These are phyloP conservation scores for Melanotaenia parkinsoni DNA, from an alignment of 2,797 vertebrate species.

Conservation along the genomic window DNA sequence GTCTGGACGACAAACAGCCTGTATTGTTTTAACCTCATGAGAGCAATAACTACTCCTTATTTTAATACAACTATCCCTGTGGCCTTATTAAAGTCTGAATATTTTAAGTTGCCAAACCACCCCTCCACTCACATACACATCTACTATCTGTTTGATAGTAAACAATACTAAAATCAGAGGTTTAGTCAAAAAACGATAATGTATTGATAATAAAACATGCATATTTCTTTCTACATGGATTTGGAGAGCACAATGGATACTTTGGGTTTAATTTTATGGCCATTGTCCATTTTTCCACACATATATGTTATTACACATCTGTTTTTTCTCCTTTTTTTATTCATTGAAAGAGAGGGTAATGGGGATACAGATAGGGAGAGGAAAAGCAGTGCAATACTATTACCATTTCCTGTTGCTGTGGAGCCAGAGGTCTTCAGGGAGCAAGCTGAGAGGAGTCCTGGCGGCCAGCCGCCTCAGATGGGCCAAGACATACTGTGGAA, in stretches of 20 bases:
- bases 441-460: slow-evolving; percentile 86
- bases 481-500: slow-evolving; percentile 86
- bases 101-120: not conserved
- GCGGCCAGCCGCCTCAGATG: slow-evolving; percentile 72
- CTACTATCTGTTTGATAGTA: not conserved
- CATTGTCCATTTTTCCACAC: slow-evolving; percentile 63
- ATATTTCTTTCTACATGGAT: slow-evolving; percentile 16
- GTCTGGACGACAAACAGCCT: not conserved
- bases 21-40: not conserved
- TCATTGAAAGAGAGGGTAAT: slow-evolving; percentile 63
- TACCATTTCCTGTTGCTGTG: slow-evolving; percentile 90
- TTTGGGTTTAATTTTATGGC: slow-evolving; percentile 53
- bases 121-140: not conserved
- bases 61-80: not conserved
- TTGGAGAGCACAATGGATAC: slow-evolving; percentile 42
- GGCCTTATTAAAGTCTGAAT: slow-evolving; percentile 2
- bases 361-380: slow-evolving; percentile 69
- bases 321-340: slow-evolving; percentile 66
- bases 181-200: slow-evolving; percentile 16
- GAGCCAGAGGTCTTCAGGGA: slow-evolving; percentile 77
- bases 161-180: slow-evolving; percentile 1
- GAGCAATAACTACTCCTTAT: not conserved
- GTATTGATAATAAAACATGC: slow-evolving; percentile 14
- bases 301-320: slow-evolving; percentile 69
- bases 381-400: slow-evolving; percentile 86